These are phyloP conservation scores for Eulemur albifrons DNA, from an alignment of 2,797 vertebrate genomes.

Conservation along the genomic window DNA sequence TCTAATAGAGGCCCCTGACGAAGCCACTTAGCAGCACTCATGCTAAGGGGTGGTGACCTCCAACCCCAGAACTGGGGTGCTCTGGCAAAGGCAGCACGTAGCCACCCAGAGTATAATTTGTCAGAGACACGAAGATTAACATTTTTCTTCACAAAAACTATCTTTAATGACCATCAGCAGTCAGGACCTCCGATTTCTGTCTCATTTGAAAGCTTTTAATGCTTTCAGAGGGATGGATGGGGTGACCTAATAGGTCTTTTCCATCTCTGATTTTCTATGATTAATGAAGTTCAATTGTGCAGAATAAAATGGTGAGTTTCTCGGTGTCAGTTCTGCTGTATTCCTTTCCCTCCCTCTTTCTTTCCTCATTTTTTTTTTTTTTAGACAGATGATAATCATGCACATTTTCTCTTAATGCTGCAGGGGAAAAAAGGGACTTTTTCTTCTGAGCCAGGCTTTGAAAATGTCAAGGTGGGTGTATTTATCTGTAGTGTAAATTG, in stretches of 20 bases:
- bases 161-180: slow-evolving; percentile 80
- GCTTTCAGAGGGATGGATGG: slow-evolving; percentile 79
- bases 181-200: slow-evolving; percentile 80
- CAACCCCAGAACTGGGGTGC: slow-evolving; percentile 49
- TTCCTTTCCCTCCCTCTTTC: slow-evolving; percentile 63
- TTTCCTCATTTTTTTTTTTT: slow-evolving; percentile 40
- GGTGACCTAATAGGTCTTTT: slow-evolving; percentile 79
- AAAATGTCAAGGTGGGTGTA: slow-evolving; percentile 67
- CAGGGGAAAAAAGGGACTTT: slow-evolving; percentile 47
- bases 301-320: slow-evolving; percentile 79
- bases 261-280: slow-evolving; percentile 81
- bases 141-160: slow-evolving; percentile 79
- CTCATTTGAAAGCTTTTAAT: slow-evolving; percentile 82
- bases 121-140: slow-evolving; percentile 77
- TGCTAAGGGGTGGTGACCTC: slow-evolving; percentile 62
- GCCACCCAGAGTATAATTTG: slow-evolving; percentile 76
- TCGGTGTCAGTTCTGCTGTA: slow-evolving; percentile 62
- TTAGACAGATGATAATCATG: slow-evolving; percentile 72
- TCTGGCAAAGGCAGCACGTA: slow-evolving; percentile 62
- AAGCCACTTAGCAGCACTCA: slow-evolving; percentile 67
- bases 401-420: slow-evolving; percentile 74
- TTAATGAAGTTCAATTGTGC: slow-evolving; percentile 82
- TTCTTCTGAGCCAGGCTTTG: slow-evolving; percentile 57
- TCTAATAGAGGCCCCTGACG: slow-evolving; percentile 42
- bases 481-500: slow-evolving; percentile 65